These are phyloP conservation scores for Halichondria panicea DNA, from an alignment of 37 sponge, comb jelly and placozoan species.

Conservation along the genomic window DNA sequence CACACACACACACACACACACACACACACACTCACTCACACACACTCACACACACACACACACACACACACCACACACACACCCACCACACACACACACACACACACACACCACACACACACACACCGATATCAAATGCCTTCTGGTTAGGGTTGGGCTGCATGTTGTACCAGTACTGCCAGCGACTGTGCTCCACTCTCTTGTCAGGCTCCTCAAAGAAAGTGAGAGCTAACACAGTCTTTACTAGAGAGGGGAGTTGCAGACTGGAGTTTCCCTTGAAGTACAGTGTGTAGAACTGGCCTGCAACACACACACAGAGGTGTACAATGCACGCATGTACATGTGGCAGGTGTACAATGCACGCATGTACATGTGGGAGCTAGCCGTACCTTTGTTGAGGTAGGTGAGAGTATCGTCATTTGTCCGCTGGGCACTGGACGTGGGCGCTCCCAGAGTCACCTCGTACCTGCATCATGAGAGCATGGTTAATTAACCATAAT, in stretches of 20 bases:
- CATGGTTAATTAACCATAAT: neutral
- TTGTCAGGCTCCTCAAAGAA: slow-evolving; percentile 83
- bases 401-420: slow-evolving; percentile 92
- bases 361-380: neutral
- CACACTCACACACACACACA: too few relatives aligned
- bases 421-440: slow-evolving; percentile 77
- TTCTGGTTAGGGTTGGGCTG: slow-evolving; percentile 91
- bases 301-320: slow-evolving; percentile 20
- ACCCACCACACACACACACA: too few relatives aligned
- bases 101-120: too few relatives aligned
- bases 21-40: too few relatives aligned
- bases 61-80: too few relatives aligned
- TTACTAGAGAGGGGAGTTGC: slow-evolving; percentile 29
- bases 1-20: too few relatives aligned
- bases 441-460: slow-evolving; percentile 84
- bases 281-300: slow-evolving; percentile 75
- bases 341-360: too few relatives aligned
- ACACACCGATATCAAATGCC: slow-evolving; percentile 89
- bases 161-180: slow-evolving; percentile 91
- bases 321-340: too few relatives aligned
- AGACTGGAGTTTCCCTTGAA: slow-evolving; percentile 40
- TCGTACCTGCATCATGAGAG: slow-evolving; percentile 61
- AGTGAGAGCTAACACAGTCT: slow-evolving; percentile 79
- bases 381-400: slow-evolving; percentile 82
- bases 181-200: slow-evolving; percentile 59